Percentiles rank a stretch among this genome's conserved stretches.
Conservation (phyloP, 2,113 vertebrate genomes). For the Hucho hucho region DNA sequence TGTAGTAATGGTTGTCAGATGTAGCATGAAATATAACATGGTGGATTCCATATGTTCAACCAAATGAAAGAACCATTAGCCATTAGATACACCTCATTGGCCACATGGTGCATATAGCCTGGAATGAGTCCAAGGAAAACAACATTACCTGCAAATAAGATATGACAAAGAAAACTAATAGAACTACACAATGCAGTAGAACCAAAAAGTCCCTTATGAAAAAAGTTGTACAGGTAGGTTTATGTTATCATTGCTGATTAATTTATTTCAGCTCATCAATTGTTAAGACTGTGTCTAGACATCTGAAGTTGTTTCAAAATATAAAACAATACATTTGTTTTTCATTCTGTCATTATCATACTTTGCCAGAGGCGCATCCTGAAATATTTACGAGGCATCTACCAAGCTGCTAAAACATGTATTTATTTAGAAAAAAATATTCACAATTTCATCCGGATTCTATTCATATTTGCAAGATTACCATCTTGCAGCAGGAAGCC, state of each 20-base stretch:
- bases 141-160: not conserved
- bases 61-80: not conserved
- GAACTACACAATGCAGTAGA: too few species aligned
- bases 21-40: not conserved
- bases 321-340: not conserved
- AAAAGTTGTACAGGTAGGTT: not conserved
- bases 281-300: slow-evolving; percentile 7
- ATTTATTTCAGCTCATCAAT: not conserved
- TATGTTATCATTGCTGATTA: not conserved
- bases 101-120: not conserved
- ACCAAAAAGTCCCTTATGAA: too few species aligned
- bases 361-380: not conserved
- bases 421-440: slow-evolving; percentile 21
- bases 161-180: not conserved
- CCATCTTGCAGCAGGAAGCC: not conserved
- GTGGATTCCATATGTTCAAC: not conserved
- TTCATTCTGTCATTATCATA: not conserved
- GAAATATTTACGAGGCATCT: not conserved
- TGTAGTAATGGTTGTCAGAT: slow-evolving; percentile 7
- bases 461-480: slow-evolving; percentile 7
- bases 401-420: not conserved
- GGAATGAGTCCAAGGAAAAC: not conserved
- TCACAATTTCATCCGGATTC: slow-evolving; percentile 17
- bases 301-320: not conserved
- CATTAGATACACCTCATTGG: slow-evolving; percentile 6